Conservation (phyloP, 2,113 vertebrate species). For the Apus apus region DNA sequence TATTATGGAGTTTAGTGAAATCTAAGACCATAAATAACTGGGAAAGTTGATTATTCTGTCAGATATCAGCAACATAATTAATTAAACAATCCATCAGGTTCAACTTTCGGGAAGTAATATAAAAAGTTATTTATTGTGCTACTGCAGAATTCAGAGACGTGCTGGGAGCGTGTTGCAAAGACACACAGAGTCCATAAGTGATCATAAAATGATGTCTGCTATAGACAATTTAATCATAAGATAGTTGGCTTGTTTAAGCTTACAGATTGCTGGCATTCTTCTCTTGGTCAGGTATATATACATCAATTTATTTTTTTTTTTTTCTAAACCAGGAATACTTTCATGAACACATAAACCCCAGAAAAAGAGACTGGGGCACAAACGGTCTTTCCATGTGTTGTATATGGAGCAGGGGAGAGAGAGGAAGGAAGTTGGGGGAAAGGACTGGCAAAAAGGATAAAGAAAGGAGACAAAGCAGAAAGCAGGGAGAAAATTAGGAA, state of each 20-base stretch:
- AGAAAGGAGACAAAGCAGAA: background rate
- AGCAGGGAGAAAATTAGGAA: background rate
- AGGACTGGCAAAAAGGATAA: background rate
- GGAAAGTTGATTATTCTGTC: constrained; percentile 51
- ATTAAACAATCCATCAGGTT: constrained; percentile 43
- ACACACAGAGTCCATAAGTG: background rate
- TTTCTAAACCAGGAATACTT: background rate
- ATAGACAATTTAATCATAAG: background rate
- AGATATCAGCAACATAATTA: constrained; percentile 55
- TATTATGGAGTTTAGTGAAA: constrained; percentile 50
- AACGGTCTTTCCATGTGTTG: background rate
- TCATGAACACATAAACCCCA: background rate
- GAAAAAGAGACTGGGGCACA: background rate
- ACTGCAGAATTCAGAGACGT: background rate
- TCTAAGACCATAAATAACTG: constrained; percentile 58
- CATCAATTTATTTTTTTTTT: background rate
- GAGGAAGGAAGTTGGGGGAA: background rate
- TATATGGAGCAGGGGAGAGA: background rate
- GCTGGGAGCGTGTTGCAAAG: background rate
- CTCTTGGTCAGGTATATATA: background rate
- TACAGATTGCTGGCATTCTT: background rate
- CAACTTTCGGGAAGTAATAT: background rate
- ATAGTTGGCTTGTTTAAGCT: background rate
- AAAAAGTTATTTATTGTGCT: background rate
- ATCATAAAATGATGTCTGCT: background rate